Percentiles rank a stretch among this genome's conserved stretches.
phyloP scores from a whole-genome alignment of 2,888 invertebrate species.

The Melieria crassipennis region DNA sequence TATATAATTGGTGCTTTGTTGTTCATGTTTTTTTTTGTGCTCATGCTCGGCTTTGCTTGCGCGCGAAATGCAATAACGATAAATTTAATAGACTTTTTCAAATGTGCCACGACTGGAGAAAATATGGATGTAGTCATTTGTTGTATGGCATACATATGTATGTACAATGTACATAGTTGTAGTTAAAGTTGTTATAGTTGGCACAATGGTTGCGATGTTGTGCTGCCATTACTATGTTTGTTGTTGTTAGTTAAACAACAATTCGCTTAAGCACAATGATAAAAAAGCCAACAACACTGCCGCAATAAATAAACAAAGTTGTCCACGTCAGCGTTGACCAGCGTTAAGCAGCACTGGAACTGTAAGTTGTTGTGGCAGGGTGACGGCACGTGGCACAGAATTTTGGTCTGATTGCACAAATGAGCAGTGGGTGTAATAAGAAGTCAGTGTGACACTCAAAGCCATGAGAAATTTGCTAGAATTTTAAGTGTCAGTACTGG shows the following conservation, averaged over 20 bases:
- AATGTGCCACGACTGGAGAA: slow-evolving; percentile 6
- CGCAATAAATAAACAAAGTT: too few relatives aligned
- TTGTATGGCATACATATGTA: not conserved
- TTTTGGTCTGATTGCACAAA: too few relatives aligned
- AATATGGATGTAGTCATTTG: not conserved
- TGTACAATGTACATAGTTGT: not conserved
- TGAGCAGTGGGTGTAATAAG: too few relatives aligned
- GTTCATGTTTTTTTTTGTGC: not conserved
- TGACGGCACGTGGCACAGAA: too few relatives aligned
- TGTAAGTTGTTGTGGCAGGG: too few relatives aligned
- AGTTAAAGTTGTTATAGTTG: not conserved
- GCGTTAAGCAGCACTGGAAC: too few relatives aligned
- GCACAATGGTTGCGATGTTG: not conserved
- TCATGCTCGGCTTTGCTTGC: slow-evolving; percentile 1
- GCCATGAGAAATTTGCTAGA: too few relatives aligned
- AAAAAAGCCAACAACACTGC: too few relatives aligned
- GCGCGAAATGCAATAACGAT: slow-evolving; percentile 49
- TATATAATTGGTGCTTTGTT: not conserved
- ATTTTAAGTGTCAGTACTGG: too few relatives aligned
- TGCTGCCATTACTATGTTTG: not conserved
- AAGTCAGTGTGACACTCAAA: too few relatives aligned
- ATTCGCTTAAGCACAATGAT: not conserved
- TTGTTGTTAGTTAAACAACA: not conserved
- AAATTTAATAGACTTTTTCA: slow-evolving; percentile 42
- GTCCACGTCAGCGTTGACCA: too few relatives aligned